Base-by-base conservation (phyloP, 2,888 invertebrate genomes). In the Troides aeacus region DNA sequence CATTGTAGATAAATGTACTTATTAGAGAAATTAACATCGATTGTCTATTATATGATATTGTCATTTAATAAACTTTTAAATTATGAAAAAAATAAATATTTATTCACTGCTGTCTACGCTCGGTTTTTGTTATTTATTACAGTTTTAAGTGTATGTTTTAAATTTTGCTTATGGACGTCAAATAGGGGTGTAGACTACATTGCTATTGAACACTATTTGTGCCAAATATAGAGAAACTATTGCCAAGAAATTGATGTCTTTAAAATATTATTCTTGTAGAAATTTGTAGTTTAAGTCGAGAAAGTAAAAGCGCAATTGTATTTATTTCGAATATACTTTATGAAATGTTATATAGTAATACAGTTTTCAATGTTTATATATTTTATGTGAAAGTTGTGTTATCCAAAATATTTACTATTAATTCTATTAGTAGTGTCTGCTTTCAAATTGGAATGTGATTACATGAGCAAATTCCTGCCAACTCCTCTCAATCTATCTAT, bases 391-490 rank as follows among this genome's bases (percentile, higher is more conserved):
- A 78, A 83, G 82, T 86, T 88, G 84, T 83, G 84, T 87, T 85
- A 79, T 81, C 78, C 73, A 71, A 79, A 80, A 79, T 78, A 81
- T 78, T 80, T 73, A 79, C 77, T 80, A 78, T 81, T 78, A 84
- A 79, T 79, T 78, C 76, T 78, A 80, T 79, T 79, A 78, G 76
- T 82, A 77, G 79, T 77, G 78, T 76, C 74, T 76, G 74, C 75
- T 74, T 76, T 74, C 77, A 77, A 79, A 79, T 86, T 86, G 85
- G 85, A 88, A 87, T 79, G 83, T 84, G 85, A 89, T 84, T 87
- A 87, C 88, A 86, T 90, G 83, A 86, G 86, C 85, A 87, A 89
- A 90, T 88, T 92, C 92, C 92, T 92, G 91, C 92, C 92, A 92
- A 89, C 86, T 83, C 81, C 82, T 84, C 84, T 72, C 74, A 73